Percentiles rank a stretch among this genome's conserved stretches.
phyloP scores from a whole-genome alignment of 2,888 invertebrate species.

The Apodemia hepburni region DNA sequence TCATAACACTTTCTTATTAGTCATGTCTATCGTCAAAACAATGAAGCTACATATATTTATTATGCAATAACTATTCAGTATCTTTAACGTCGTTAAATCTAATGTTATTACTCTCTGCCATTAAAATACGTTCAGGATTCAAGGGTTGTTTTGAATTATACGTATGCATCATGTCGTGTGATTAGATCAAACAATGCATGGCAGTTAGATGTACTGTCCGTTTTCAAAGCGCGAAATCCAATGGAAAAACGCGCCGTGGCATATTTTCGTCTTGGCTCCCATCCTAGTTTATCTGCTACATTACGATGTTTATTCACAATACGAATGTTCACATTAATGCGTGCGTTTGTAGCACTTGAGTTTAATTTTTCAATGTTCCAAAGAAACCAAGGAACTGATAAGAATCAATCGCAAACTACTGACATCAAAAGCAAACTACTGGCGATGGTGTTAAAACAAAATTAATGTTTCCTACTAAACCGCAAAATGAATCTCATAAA shows the following conservation, averaged over 20 bases:
- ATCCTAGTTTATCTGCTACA: slow-evolving; percentile 81
- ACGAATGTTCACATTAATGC: slow-evolving; percentile 76
- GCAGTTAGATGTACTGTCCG: slow-evolving; percentile 60
- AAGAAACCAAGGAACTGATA: slow-evolving; percentile 29
- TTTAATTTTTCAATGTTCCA: slow-evolving; percentile 41
- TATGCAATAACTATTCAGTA: slow-evolving; percentile 16
- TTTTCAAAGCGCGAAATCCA: slow-evolving; percentile 76
- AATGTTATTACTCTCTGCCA: not conserved
- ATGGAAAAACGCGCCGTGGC: slow-evolving; percentile 78
- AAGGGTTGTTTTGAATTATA: slow-evolving; percentile 30
- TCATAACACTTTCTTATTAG: slow-evolving; percentile 31
- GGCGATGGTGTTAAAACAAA: not conserved
- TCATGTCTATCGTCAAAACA: slow-evolving; percentile 25
- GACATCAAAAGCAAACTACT: slow-evolving; percentile 1
- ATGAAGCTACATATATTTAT: slow-evolving; percentile 25
- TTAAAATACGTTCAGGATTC: slow-evolving; percentile 12
- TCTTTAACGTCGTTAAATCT: slow-evolving; percentile 11
- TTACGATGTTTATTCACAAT: slow-evolving; percentile 81
- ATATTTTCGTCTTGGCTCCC: slow-evolving; percentile 80
- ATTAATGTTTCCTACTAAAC: not conserved
- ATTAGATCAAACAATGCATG: slow-evolving; percentile 62
- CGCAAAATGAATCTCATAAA: slow-evolving; percentile 6
- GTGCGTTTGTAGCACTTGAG: slow-evolving; percentile 69
- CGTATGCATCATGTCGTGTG: slow-evolving; percentile 39
- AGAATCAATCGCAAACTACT: slow-evolving; percentile 29